Percentiles rank a stretch among this genome's conserved stretches.
These are phyloP conservation scores for Semaprochilodus insignis DNA, from an alignment of 2,797 vertebrate genomes.

Conservation along the genomic window DNA sequence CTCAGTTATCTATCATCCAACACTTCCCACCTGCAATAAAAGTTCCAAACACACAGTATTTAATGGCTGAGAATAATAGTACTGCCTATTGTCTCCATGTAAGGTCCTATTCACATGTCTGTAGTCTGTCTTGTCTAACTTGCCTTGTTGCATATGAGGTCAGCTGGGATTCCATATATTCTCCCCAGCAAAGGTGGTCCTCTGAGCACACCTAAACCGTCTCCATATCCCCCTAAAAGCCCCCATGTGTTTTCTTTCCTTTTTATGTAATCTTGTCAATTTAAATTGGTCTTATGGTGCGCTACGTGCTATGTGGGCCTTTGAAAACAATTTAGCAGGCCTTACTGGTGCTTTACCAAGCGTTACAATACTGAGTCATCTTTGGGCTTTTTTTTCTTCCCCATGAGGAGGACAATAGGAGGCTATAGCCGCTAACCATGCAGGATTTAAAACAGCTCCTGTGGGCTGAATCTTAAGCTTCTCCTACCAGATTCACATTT, in stretches of 20 bases:
- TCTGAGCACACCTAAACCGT: not conserved
- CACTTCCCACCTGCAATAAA: not conserved
- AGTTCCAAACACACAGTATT: not conserved
- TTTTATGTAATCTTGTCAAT: not conserved
- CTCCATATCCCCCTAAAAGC: not conserved
- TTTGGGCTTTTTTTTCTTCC: conserved; percentile 20
- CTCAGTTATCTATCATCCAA: not conserved
- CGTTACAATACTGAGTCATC: not conserved
- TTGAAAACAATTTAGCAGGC: not conserved
- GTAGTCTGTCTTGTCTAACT: not conserved
- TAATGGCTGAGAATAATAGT: not conserved
- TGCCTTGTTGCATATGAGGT: not conserved
- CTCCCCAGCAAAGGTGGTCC: not conserved
- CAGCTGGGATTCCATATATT: not conserved
- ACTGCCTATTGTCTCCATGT: not conserved
- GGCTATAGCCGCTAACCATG: not conserved
- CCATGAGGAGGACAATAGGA: conserved; percentile 12
- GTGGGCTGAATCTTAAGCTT: conserved; percentile 10
- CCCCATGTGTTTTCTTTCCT: not conserved
- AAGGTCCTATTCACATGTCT: not conserved
- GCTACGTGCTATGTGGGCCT: not conserved
- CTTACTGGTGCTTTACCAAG: not conserved
- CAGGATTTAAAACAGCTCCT: conserved; percentile 8
- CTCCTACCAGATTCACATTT: conserved; percentile 91
- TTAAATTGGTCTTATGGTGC: conserved; percentile 1